These are phyloP conservation scores for Resseliella maxima DNA, from an alignment of 2,888 invertebrate species.

Conservation along the genomic window DNA sequence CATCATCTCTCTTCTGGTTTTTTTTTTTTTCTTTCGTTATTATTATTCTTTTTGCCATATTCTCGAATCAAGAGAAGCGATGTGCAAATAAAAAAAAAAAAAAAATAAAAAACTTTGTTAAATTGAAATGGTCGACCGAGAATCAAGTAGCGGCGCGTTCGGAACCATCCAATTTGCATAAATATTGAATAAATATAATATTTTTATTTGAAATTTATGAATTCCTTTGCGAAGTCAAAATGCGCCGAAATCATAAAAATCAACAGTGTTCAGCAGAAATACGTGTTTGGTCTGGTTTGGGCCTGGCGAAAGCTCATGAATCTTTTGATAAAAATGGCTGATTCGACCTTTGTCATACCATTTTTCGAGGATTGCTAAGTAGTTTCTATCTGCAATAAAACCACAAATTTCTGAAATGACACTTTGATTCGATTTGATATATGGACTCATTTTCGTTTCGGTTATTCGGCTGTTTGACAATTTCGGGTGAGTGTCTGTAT, in stretches of 20 bases:
- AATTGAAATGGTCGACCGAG: neutral
- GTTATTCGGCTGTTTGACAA: neutral
- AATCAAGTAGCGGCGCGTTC: neutral
- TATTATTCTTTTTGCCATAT: neutral
- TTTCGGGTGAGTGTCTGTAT: neutral
- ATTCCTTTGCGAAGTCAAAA: neutral
- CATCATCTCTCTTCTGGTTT: neutral
- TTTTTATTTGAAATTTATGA: conserved; percentile 56
- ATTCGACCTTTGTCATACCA: conserved; percentile 31
- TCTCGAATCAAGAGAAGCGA: too few relatives aligned
- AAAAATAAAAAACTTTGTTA: neutral
- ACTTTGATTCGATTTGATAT: conserved; percentile 49
- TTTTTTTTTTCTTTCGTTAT: neutral
- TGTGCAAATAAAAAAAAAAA: neutral
- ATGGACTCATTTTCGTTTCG: neutral
- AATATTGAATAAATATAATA: conserved; percentile 56
- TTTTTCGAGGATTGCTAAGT: neutral
- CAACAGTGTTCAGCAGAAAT: neutral
- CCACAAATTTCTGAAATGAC: conserved; percentile 12
- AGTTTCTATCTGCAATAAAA: conserved; percentile 16
- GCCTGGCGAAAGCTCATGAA: neutral
- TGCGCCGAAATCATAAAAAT: neutral
- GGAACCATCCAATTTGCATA: conserved; percentile 43
- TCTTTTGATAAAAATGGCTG: neutral
- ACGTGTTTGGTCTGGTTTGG: too few relatives aligned